Conservation (phyloP, 2,113 vertebrate genomes). For the Labrus mixtus region DNA sequence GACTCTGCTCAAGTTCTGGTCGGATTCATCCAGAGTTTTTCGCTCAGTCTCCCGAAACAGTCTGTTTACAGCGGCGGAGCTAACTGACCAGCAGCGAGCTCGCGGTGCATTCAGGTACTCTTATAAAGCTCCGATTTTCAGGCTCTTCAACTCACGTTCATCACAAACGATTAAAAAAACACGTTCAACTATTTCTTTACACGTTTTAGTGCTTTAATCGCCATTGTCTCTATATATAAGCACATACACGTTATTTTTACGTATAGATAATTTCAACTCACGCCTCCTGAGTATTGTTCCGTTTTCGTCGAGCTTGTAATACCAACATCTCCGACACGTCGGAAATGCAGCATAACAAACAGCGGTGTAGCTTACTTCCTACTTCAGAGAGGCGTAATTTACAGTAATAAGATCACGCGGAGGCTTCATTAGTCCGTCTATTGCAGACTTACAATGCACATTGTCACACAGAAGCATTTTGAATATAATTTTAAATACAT, state of each 20-base stretch:
- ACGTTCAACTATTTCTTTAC: rapidly evolving
- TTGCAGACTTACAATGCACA: no score
- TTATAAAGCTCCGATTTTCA: slow-evolving; percentile 8
- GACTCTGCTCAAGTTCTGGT: slow-evolving; percentile 6
- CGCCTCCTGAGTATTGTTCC: not conserved
- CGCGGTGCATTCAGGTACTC: slow-evolving; percentile 20
- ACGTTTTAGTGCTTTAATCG: rapidly evolving
- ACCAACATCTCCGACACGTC: not conserved
- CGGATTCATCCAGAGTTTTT: slow-evolving; percentile 28
- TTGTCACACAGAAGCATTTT: no score
- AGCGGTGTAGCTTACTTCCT: slow-evolving; percentile 40
- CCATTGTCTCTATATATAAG: rapidly evolving
- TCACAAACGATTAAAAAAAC: not conserved
- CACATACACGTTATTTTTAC: not conserved
- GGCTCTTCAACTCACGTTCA: rapidly evolving
- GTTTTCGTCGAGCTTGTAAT: rapidly evolving
- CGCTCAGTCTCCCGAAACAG: slow-evolving; percentile 22
- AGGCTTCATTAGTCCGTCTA: no score
- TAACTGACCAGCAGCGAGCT: slow-evolving; percentile 28
- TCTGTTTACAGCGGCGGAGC: slow-evolving; percentile 50
- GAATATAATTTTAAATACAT: no score
- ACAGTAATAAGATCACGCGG: not conserved
- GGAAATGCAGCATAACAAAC: not conserved
- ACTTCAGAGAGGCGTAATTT: not conserved
- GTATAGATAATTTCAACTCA: rapidly evolving